Evolutionary conservation across 2,113 vertebrate species (phyloP).

Genomic region (Ifrita kowaldi): DNA sequence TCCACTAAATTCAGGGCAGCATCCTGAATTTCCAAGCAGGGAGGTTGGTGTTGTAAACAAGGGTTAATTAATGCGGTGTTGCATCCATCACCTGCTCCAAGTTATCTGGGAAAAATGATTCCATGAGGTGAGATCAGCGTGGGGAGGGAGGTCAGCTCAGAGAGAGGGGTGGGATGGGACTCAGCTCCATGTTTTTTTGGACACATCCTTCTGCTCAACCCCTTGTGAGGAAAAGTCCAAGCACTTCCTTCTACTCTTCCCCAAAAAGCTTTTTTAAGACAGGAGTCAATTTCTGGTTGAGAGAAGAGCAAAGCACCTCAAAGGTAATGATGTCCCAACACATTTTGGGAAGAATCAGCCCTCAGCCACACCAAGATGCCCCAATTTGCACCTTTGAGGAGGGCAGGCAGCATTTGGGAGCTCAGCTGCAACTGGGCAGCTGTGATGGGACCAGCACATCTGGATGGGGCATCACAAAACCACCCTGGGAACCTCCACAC

Average conservation of each 20-base stretch:
- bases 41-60: neutral
- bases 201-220: neutral
- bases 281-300: neutral
- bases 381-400: neutral
- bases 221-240: neutral
- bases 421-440: neutral
- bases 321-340: neutral
- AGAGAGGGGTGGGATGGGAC: neutral
- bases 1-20: neutral
- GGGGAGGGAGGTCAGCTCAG: neutral
- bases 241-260: neutral
- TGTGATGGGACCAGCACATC: neutral
- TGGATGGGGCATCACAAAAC: neutral
- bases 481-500: neutral
- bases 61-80: neutral
- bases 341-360: neutral
- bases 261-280: neutral
- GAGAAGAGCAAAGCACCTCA: neutral
- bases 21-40: neutral
- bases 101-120: neutral
- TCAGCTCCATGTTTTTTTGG: neutral
- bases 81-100: neutral
- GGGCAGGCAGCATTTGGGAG: neutral
- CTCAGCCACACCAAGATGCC: neutral
- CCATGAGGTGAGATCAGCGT: neutral